Evolutionary conservation across 2,797 vertebrate genomes (phyloP).

Genomic region (Catostomus latipinnis): DNA sequence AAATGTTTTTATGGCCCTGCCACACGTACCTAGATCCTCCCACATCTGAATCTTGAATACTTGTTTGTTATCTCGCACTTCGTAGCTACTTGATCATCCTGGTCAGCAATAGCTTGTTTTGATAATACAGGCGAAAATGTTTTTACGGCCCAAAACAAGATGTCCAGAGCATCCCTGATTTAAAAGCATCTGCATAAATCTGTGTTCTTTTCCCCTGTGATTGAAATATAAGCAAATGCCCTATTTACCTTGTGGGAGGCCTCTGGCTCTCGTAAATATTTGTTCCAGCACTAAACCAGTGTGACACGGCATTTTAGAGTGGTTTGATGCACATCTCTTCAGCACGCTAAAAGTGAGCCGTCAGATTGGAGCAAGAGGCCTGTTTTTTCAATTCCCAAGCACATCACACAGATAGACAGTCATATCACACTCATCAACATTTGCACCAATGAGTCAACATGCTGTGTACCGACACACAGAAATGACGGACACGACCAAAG

Average conservation of each 20-base stretch:
- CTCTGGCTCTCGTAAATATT: slow-evolving; percentile 83
- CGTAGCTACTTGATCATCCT: slow-evolving; percentile 36
- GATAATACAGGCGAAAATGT: slow-evolving; percentile 52
- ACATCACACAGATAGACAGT: slow-evolving; percentile 58
- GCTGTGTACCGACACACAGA: slow-evolving; percentile 32
- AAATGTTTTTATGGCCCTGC: no score
- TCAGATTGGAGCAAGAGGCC: slow-evolving; percentile 69
- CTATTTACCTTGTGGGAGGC: slow-evolving; percentile 82
- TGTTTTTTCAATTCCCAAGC: slow-evolving; percentile 58
- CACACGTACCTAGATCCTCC: background rate
- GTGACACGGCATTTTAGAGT: slow-evolving; percentile 82
- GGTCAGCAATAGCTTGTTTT: slow-evolving; percentile 48
- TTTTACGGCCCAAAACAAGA: slow-evolving; percentile 50
- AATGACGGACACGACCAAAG: slow-evolving; percentile 12
- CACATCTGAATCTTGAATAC: background rate
- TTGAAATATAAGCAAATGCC: slow-evolving; percentile 78
- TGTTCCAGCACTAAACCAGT: slow-evolving; percentile 78
- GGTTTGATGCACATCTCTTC: slow-evolving; percentile 73
- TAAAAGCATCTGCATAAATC: slow-evolving; percentile 57
- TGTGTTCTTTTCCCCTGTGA: slow-evolving; percentile 66
- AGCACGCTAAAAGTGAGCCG: slow-evolving; percentile 75
- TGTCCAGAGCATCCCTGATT: slow-evolving; percentile 27
- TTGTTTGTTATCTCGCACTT: slow-evolving; percentile 20
- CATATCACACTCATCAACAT: slow-evolving; percentile 52
- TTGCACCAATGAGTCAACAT: slow-evolving; percentile 53